Evolutionary conservation across 2,888 invertebrate species (phyloP).

Genomic region (Drosophila yooni): DNA sequence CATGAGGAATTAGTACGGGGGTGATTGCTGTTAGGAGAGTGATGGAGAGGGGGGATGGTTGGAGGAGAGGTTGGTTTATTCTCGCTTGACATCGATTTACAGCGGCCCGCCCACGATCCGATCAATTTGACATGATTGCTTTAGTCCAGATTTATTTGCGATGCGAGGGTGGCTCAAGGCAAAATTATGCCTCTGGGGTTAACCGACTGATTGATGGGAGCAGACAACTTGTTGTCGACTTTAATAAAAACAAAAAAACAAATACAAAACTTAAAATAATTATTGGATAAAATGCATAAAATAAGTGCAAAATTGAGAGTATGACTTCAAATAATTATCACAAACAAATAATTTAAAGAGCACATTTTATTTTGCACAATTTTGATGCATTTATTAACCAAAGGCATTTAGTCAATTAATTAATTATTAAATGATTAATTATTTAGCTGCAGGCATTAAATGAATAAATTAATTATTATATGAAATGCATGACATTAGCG

Average conservation of each 20-base stretch:
- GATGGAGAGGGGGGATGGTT: not conserved
- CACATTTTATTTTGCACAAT: not conserved
- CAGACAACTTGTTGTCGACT: not conserved
- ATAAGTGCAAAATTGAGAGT: not conserved
- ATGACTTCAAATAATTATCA: not conserved
- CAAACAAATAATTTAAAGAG: not conserved
- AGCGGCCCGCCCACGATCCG: conserved; percentile 44
- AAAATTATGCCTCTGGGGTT: conserved; percentile 9
- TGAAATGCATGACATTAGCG: not conserved
- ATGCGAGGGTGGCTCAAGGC: conserved; percentile 8
- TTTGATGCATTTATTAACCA: not conserved
- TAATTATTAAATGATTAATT: too few species aligned
- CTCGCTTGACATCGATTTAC: conserved; percentile 46
- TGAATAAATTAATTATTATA: too few species aligned
- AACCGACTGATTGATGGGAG: conserved; percentile 17
- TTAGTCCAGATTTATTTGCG: conserved; percentile 62
- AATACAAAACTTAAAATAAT: not conserved
- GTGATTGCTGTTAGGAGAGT: fast-evolving
- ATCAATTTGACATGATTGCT: conserved; percentile 72
- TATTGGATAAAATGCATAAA: not conserved
- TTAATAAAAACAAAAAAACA: not conserved
- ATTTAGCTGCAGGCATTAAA: too few species aligned
- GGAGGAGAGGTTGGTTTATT: not conserved
- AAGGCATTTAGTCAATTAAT: too few species aligned
- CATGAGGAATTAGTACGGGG: not conserved